These are phyloP conservation scores for Papilio polytes DNA, from an alignment of 1,140 invertebrate genomes.

Conservation along the genomic window DNA sequence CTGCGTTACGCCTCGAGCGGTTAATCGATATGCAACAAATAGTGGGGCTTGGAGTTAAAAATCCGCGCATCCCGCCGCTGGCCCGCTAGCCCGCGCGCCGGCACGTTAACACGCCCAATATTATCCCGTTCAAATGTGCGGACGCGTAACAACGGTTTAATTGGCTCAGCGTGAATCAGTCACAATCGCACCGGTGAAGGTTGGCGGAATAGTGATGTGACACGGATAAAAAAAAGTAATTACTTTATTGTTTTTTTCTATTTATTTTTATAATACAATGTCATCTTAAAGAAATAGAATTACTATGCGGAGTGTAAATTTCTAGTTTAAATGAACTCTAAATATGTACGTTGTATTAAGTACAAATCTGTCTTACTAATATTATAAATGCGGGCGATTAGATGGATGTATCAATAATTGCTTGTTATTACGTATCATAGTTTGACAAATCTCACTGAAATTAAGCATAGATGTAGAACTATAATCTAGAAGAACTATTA, in stretches of 20 bases:
- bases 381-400: too few species aligned
- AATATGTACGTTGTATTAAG: too few species aligned
- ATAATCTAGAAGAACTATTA: too few species aligned
- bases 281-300: too few species aligned
- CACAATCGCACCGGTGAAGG: constrained; percentile 60
- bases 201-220: constrained; percentile 57
- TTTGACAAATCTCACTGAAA: too few species aligned
- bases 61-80: constrained; percentile 33
- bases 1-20: constrained; percentile 18
- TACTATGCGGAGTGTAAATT: too few species aligned
- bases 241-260: background rate
- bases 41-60: constrained; percentile 48
- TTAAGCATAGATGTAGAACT: too few species aligned
- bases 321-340: too few species aligned
- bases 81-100: background rate
- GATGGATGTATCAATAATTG: too few species aligned
- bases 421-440: too few species aligned
- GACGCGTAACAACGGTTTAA: constrained; percentile 77
- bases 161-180: constrained; percentile 71
- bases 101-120: constrained; percentile 50
- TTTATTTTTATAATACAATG: background rate
- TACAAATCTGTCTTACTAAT: too few species aligned
- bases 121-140: constrained; percentile 62
- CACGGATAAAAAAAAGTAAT: constrained; percentile 1
- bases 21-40: constrained; percentile 40